Evolutionary conservation across 2,888 invertebrate species (phyloP), one percentile per base, ranked within the genome.

Genomic region (Sturmia bella): DNA sequence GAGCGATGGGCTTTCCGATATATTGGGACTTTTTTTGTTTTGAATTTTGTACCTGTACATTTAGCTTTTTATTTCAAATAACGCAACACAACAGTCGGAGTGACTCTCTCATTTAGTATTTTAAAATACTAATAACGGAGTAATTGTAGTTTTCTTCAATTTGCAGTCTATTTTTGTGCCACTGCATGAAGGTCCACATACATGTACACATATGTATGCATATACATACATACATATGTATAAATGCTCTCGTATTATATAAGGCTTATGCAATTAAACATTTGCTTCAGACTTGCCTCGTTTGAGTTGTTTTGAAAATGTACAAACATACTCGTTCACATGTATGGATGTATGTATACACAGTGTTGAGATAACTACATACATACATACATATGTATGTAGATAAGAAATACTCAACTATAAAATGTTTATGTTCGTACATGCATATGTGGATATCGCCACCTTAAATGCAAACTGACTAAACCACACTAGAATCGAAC

Each of bases 251-350:
- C 15, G n/a, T 15, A 21, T 87, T 87, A 88, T 87, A 88, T 87
- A 88, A 88, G 84, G 54, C 85, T 87, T 88, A 87, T 87, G 87
- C 88, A 87, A 87, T 84, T 63, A 50, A 75, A 66, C 59, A 54
- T 50, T 57, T 66, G 50, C 7, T 41, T 17, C 12, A 74, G 48
- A 57, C 50, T 78, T 78, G 66, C 50, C 59, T 9, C 27, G 7
- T 37, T 15, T 3, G 1, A 19, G 12, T 50, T 1, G n/a, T 9
- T 59, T 24, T n/a, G 11, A 56, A 15, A 13, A 15, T 45, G 5
- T 24, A 50, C 21, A 12, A 12, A 50, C 3, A 12, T 50, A 13
- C 21, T 6, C 13, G 6, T 48, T 15, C 19, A 37, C 17, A 54
- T 15, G n/a, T 54, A 54, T n/a, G 17, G 3, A 41, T 41, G n/a